Evolutionary conservation across 2,113 vertebrate species (phyloP), one percentile per base, ranked within the genome.

Genomic region (Procavia capensis): DNA sequence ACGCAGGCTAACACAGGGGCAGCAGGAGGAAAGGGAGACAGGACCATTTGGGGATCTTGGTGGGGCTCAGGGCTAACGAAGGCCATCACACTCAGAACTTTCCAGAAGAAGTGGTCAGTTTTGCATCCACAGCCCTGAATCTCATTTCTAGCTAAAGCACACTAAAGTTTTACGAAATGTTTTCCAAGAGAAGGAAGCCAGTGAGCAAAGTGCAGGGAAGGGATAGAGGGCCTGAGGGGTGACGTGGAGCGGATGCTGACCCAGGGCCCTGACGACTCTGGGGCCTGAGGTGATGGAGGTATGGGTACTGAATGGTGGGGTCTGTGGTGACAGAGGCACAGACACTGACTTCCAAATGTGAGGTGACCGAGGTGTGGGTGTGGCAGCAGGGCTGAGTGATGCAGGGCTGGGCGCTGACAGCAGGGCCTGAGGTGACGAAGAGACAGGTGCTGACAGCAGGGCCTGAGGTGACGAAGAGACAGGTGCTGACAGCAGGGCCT

Each of bases 51-150:
- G n/a, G 0, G 29, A 45, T 50, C 17, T 27, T 6, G 61, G 57
- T 0, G 6, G 8, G 17, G 1, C 25, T 11, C 72, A 45, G 47
- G 39, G 39, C 16, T 25, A 34, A 19, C 2, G 41, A 7, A 0
- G 20, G 47, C 64, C 41, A 0, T 31, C 2, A 20, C 74, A 45
- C 74, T 29, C 39, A 4, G 43, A 2, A 81, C 25, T 63, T 57
- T 17, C 41, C 1, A 25, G 39, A 31, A 27, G 20, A 36, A 4
- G 13, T 1, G 4, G 61, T 31, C 2, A 36, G 39, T 39, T 4
- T 19, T 3, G 24, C 31, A 50, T 50, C 8, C 31, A 34, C 19
- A 34, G 76, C n/a, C 3, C 41, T 54, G 19, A 5, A 27, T 9
- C 70, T 31, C 59, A 2, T 1, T 29, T 63, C 81, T 6, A 85